These are phyloP conservation scores for Drosophila burlai DNA, from an alignment of 1,140 invertebrate genomes.

Conservation along the genomic window DNA sequence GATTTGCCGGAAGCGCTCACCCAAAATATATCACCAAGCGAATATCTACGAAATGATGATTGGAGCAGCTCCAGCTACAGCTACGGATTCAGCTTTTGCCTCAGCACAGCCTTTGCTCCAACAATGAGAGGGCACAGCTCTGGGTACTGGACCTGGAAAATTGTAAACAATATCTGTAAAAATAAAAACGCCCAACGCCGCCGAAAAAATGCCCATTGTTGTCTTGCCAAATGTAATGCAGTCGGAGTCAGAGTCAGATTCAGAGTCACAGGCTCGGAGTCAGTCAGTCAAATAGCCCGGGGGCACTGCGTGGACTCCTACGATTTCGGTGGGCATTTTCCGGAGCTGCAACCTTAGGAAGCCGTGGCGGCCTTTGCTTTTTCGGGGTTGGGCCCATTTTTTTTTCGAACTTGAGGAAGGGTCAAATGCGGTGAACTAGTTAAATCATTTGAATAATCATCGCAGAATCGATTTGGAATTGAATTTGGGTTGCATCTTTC, in stretches of 20 bases:
- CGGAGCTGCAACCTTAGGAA: conserved; percentile 42
- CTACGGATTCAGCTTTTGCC: conserved; percentile 19
- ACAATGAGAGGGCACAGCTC: conserved; percentile 33
- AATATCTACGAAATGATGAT: conserved; percentile 73
- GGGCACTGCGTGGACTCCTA: conserved; percentile 33
- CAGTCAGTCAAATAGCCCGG: conserved; percentile 37
- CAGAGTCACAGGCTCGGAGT: conserved; percentile 29
- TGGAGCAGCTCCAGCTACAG: conserved; percentile 39
- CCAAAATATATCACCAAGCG: conserved; percentile 82
- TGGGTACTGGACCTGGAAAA: conserved; percentile 58
- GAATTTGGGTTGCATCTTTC: conserved; percentile 47
- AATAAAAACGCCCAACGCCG: conserved; percentile 82
- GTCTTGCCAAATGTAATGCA: conserved; percentile 76
- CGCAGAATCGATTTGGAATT: conserved; percentile 38
- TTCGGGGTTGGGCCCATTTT: conserved; percentile 35
- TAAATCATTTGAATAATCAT: conserved; percentile 64
- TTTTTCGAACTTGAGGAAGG: conserved; percentile 47
- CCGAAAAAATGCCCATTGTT: conserved; percentile 74
- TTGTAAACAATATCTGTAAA: conserved; percentile 82
- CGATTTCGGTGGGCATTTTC: conserved; percentile 30
- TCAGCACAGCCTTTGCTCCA: conserved; percentile 15
- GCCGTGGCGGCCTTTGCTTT: conserved; percentile 3
- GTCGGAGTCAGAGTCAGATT: conserved; percentile 28
- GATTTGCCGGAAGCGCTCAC: conserved; percentile 81
- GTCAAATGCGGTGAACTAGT: conserved; percentile 57